Evolutionary conservation across 2,113 vertebrate genomes (phyloP), one percentile per base, ranked within the genome.

Genomic region (Petrocephalus zakoni): DNA sequence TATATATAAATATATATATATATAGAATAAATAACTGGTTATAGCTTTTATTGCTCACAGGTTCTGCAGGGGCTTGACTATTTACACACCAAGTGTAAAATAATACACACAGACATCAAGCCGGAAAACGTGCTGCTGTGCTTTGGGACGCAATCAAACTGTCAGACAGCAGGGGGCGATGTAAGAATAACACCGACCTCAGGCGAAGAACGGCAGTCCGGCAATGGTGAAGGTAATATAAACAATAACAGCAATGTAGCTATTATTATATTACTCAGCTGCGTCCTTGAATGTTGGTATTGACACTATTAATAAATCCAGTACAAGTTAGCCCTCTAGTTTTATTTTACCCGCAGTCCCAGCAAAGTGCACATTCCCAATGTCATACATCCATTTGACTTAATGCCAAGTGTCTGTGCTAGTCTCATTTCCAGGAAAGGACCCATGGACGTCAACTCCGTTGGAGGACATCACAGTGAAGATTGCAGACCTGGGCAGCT

Each of bases 101-200:
- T 97, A 88, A 97, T 97, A 93, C 97, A 98, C n/a, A 75, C 97
- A 0, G 97, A 98, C 93, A 95, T 97, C 90, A 97, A 97, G 87
- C 97, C 96, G 0, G 96, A 98, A 92, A 97, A 98, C 89, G 89
- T 97, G 81, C 90, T 98, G 91, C 91, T 97, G 51, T 92, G 90
- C 0, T 75, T 94, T 19, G 61, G 88, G 0, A 87, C 93, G 88
- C 94, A 94, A 87, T 92, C 81, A 85, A 91, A 94, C 56, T 91
- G 92, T 21, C 90, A 68, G 52, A 88, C 95, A 87, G 89, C 93
- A 89, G 91, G 89, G 1, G 88, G 91, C 1, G 89, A 37, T 0
- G 86, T 25, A 82, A n/a, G 61, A 25, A 25, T 87, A 87, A 87
- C 81, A 34, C 46, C 47, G 11, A 64, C 75, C 6, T 58, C 42